Evolutionary conservation across 2,113 vertebrate genomes (phyloP).

Genomic region (Mellivora capensis): DNA sequence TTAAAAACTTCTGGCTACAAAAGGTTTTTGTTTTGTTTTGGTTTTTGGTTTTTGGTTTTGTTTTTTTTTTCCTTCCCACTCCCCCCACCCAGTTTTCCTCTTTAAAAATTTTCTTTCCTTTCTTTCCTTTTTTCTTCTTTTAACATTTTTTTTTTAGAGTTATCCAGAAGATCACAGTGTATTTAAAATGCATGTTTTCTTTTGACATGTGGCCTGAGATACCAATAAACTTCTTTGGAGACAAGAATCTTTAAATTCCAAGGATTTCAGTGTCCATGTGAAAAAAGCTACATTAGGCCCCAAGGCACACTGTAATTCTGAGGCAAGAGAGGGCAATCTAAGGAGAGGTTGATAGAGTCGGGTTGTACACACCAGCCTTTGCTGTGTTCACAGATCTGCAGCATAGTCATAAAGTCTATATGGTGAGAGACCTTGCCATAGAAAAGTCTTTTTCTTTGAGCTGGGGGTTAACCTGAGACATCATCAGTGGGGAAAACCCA

Average conservation of each 20-base stretch:
- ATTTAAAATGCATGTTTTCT: slow-evolving; percentile 43
- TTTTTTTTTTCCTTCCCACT: too few species aligned
- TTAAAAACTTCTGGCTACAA: not conserved
- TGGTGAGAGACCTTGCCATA: not conserved
- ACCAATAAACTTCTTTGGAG: slow-evolving; percentile 39
- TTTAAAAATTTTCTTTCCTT: not conserved
- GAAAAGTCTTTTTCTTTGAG: not conserved
- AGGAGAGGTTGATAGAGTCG: not conserved
- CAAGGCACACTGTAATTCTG: slow-evolving; percentile 13
- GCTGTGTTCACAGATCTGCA: slow-evolving; percentile 41
- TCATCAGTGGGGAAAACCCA: not conserved
- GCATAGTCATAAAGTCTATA: not conserved
- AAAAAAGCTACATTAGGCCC: slow-evolving; percentile 52
- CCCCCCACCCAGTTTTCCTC: not conserved
- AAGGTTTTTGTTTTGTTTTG: not conserved
- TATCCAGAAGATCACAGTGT: not conserved
- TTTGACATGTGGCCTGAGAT: slow-evolving; percentile 2
- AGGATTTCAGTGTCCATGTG: slow-evolving; percentile 17
- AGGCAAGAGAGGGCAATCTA: not conserved
- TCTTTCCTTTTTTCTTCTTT: not conserved
- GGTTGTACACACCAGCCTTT: not conserved
- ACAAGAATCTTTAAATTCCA: slow-evolving; percentile 34
- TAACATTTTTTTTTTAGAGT: not conserved
- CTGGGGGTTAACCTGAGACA: not conserved
- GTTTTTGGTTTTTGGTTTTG: too few species aligned